Percentiles rank a stretch among this genome's conserved stretches.
Conservation (phyloP, 1,140 invertebrate species). For the Bombus confusus region DNA sequence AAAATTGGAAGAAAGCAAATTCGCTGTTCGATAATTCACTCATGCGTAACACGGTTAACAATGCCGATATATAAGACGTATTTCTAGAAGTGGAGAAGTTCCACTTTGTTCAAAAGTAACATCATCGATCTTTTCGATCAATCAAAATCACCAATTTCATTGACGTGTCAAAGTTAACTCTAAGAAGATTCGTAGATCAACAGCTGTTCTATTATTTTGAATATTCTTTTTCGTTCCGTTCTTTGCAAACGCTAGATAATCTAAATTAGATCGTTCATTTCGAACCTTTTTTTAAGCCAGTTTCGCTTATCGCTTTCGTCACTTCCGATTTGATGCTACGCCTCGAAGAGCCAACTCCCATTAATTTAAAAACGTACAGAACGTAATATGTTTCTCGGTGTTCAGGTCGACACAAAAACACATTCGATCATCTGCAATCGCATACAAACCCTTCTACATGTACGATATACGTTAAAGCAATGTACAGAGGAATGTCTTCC, state of each 20-base stretch:
- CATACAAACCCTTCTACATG: constrained; percentile 25
- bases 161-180: background rate
- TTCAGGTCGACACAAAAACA: constrained; percentile 25
- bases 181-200: background rate
- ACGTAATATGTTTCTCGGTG: background rate
- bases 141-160: constrained; percentile 2
- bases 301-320: background rate
- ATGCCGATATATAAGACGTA: background rate
- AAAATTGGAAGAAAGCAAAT: constrained; percentile 1
- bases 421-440: constrained; percentile 1
- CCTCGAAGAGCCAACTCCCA: background rate
- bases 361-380: background rate
- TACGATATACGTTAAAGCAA: constrained; percentile 44
- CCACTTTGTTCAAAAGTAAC: background rate
- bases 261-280: too few species aligned
- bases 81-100: background rate
- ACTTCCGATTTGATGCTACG: background rate
- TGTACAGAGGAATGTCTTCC: constrained; percentile 47
- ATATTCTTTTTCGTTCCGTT: too few species aligned
- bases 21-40: background rate
- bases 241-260: too few species aligned
- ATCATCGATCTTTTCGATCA: background rate
- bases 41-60: background rate
- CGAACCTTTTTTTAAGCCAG: background rate
- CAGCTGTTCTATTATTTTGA: background rate